Percentiles rank a stretch among this genome's conserved stretches.
Evolutionary conservation across 2,797 vertebrate species (phyloP).

Genomic region (Sarcophilus harrisii): DNA sequence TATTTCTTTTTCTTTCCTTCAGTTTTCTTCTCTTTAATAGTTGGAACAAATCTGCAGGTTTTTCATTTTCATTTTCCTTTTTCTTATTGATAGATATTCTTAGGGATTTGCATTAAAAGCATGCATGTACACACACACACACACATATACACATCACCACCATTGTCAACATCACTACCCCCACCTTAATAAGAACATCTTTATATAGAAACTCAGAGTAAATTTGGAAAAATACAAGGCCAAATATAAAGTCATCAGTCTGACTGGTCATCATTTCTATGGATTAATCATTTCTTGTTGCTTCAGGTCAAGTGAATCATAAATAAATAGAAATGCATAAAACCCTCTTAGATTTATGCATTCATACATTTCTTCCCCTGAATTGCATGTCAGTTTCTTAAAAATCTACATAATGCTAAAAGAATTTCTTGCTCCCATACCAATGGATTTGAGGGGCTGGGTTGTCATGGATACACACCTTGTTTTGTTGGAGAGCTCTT

Average conservation of each 20-base stretch:
- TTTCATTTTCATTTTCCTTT: not conserved
- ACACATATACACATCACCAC: too few relatives aligned
- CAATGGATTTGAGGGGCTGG: slow-evolving; percentile 65
- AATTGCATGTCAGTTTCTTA: slow-evolving; percentile 48
- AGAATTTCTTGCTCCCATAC: slow-evolving; percentile 74
- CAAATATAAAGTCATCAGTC: not conserved
- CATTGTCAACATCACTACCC: too few relatives aligned
- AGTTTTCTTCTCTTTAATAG: not conserved
- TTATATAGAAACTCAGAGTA: slow-evolving; percentile 16
- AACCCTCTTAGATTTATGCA: slow-evolving; percentile 14
- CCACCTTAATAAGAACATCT: not conserved
- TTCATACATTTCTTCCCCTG: slow-evolving; percentile 61
- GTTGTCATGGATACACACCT: slow-evolving; percentile 87
- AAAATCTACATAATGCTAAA: slow-evolving; percentile 73
- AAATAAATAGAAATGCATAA: slow-evolving; percentile 25
- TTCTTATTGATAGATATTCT: not conserved
- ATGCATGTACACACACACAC: not conserved
- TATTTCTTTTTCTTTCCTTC: not conserved
- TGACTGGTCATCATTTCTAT: not conserved
- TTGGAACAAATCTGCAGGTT: not conserved
- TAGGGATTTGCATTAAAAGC: not conserved
- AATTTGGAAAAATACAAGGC: not conserved
- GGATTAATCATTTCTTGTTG: not conserved
- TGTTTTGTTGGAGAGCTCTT: slow-evolving; percentile 78
- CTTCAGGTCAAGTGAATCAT: slow-evolving; percentile 13